Evolutionary conservation across 2,113 vertebrate species (phyloP), one percentile per base, ranked within the genome.

Genomic region (Sula dactylatra): DNA sequence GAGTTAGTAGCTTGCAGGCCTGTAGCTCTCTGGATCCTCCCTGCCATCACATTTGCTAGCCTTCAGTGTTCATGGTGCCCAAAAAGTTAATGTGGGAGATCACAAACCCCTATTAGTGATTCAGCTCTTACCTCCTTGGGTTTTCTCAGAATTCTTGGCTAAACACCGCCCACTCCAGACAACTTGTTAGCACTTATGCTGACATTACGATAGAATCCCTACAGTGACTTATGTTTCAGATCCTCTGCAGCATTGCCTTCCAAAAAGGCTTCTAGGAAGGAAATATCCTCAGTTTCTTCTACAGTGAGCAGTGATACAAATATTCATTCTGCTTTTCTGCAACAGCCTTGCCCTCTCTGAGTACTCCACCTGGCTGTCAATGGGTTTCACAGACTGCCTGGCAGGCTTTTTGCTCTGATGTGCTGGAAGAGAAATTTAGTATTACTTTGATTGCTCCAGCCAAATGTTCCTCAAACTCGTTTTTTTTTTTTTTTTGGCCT

Each of bases 381-480:
- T 67, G 47, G 20, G 19, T 47, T 47, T 11, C 84, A 61, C 70
- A 79, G 77, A n/a, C 65, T 89, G 74, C 44, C 58, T 87, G 52
- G 26, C 8, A 34, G 73, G 52, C 27, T 69, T 93, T 85, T 79
- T 87, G 16, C 34, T 87, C 61, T 56, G 21, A 47, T 85, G 56
- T 69, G 26, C 61, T 90, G 49, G 25, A 89, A 90, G 8, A 69
- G 13, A 16, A 94, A 91, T 95, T 89, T 47, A 79, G 34, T 72
- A 72, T 50, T 79, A 76, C 44, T 44, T 91, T 87, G 81, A 94
- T 87, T 91, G 84, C 61, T 91, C 21, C 52, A 82, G 38, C 52
- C 86, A 95, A 95, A 83, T 89, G 90, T 90, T 96, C 81, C 40
- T 93, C 74, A 72, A 79, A 78, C 17, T 59, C 5, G 25, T 88